Base-by-base conservation (phyloP, 2,113 vertebrate genomes). In the Ibidorhyncha struthersii region DNA sequence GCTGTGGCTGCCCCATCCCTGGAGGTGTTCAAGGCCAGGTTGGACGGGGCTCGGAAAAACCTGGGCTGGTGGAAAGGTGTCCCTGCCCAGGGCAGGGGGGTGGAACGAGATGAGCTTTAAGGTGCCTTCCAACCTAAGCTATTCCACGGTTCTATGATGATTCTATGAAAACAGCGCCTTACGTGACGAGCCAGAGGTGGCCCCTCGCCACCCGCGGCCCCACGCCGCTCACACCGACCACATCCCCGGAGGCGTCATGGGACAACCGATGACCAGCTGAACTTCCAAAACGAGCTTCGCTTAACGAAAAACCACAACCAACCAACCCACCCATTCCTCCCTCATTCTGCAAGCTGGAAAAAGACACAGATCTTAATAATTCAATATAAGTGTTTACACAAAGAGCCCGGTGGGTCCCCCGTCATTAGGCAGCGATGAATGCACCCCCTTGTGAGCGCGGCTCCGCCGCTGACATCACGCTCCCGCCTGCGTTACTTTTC, bases 401-500 rank as follows among this genome's bases (percentile, higher is more conserved):
- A 69, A 80, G 82, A 90, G 94, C 82, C 55, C 67, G 77, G 71
- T 12, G 59, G 90, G 73, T 45, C 43, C 58, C 4, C 82, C 47
- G 69, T 91, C 85, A 56, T 38, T 66, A 38, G 91, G 66, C n/a
- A 41, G 73, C 49, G 58, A 38, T 93, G 96, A 93, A 92, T 90
- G 93, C 40, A 40, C 73, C 97, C 76, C 86, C 93, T 94, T 89
- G 89, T 92, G 95, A 63, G 91, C 55, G 14, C 84, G 27, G 87
- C 89, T 87, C 93, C n/a, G 53, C 72, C 34, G 7, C 88, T 97
- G 98, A 95, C 97, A 97, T 97, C 97, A 97, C 96, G n/a, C 85
- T 27, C 25, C 82, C 27, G 96, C 97, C 96, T 89, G 97, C 97
- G 32, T 96, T 88, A 47, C 98, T 97, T 97, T 98, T 96, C 80